phyloP scores from a whole-genome alignment of 2,113 vertebrate species.

The Caloenas nicobarica region DNA sequence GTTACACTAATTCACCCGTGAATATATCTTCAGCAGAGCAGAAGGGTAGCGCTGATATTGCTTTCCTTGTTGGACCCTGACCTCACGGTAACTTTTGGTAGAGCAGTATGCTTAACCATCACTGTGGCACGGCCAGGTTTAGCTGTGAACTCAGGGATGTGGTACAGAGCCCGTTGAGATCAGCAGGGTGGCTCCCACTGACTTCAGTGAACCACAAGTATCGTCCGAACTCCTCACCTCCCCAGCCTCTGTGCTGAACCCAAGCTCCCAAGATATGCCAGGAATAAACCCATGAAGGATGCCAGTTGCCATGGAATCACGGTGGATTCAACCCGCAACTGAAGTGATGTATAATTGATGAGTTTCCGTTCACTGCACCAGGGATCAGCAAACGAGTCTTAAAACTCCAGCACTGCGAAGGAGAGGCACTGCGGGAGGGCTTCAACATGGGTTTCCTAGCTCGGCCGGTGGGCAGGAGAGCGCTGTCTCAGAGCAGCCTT shows the following conservation, averaged over 20 bases:
- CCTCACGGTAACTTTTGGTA: not conserved
- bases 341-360: conserved; percentile 8
- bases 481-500: conserved; percentile 2
- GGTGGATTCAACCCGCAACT: not conserved
- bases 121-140: rapidly evolving
- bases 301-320: not conserved
- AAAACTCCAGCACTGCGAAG: not conserved
- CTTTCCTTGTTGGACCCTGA: not conserved
- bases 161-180: not conserved
- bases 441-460: not conserved
- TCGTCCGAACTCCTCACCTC: not conserved
- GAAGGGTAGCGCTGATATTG: not conserved
- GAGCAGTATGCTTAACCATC: rapidly evolving
- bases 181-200: not conserved
- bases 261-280: not conserved
- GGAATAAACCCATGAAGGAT: not conserved
- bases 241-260: not conserved
- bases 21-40: not conserved
- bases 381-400: not conserved
- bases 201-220: not conserved
- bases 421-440: not conserved
- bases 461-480: not conserved
- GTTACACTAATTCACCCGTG: not conserved
- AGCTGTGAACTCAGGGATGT: not conserved
- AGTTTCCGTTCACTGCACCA: not conserved